Percentiles rank a stretch among this genome's conserved stretches.
Evolutionary conservation across 1,140 invertebrate genomes (phyloP).

Genomic region (Dufourea novaeangliae): DNA sequence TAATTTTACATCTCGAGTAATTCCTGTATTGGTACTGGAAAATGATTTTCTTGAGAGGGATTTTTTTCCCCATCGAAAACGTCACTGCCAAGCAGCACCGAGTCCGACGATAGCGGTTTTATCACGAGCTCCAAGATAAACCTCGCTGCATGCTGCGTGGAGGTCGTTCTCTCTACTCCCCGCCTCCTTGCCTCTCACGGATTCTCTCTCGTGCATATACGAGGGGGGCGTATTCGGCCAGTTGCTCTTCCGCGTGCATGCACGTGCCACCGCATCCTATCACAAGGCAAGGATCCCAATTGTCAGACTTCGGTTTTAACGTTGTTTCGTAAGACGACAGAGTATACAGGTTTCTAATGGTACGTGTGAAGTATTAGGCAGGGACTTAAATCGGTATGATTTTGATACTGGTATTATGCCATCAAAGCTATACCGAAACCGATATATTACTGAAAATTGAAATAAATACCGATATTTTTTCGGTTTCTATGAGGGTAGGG

Average conservation of each 20-base stretch:
- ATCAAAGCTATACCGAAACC: too few relatives aligned
- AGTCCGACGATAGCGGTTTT: constrained; percentile 63
- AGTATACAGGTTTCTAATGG: too few relatives aligned
- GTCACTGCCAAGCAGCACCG: constrained; percentile 8
- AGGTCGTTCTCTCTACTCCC: background rate
- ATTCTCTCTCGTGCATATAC: constrained; percentile 17
- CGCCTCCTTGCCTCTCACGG: background rate
- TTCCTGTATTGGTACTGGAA: background rate
- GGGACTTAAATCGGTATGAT: too few relatives aligned
- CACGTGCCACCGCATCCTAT: constrained; percentile 38
- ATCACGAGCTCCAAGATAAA: constrained; percentile 66
- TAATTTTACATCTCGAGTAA: background rate
- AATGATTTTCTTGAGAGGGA: background rate
- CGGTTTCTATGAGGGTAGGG: too few relatives aligned
- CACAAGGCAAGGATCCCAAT: background rate
- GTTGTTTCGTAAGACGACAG: too few relatives aligned
- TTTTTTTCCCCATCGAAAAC: background rate
- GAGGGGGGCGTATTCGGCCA: constrained; percentile 45
- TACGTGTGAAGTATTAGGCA: too few relatives aligned
- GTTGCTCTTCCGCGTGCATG: constrained; percentile 28
- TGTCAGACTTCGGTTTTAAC: too few relatives aligned
- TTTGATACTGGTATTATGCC: too few relatives aligned
- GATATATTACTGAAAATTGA: too few relatives aligned
- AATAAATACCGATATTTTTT: too few relatives aligned
- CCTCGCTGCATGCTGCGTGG: constrained; percentile 35